Evolutionary conservation across 2,888 invertebrate genomes (phyloP), one percentile per base, ranked within the genome.

Genomic region (Argyra leucocephala): DNA sequence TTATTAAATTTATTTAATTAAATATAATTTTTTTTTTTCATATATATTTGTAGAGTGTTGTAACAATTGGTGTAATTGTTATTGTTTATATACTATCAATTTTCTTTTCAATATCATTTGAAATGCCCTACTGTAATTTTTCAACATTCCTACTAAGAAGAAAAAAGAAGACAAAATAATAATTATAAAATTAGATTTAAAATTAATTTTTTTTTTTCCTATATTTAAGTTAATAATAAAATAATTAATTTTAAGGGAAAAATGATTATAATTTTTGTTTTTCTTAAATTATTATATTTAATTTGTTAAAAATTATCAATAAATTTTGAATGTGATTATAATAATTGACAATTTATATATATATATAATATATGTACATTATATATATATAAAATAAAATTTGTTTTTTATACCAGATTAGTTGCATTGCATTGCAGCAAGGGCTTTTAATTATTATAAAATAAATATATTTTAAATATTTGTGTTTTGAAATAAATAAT

Each of bases 71-170:
- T 18, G 76, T 79, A 64, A 73, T 75, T 9, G 73, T 77, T 31
- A 75, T 78, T 58, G 75, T 76, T 18, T 79, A 79, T 61, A 66
- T 77, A 66, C 69, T 73, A 4, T 73, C 78, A 22, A 75, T 79
- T 60, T 68, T 76, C 0, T 78, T 77, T 63, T 76, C 78, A 22
- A 63, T 79, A 66, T 73, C 75, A 36, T 79, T 79, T 59, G 78
- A 79, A 66, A 61, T 79, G 67, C 78, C 78, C 18, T 79, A 77
- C 63, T 75, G 75, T 69, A 79, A 78, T 66, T 69, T 78, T 63
- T 79, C 79, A 10, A 74, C 74, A 22, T 63, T 65, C 21, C 15
- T 70, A 10, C 61, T 69, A 12, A 63, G 63, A 58, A 62, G 63
- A 63, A 67, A 67, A 59, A 31, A 48, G 7, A 66, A 67, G 37